Conservation (phyloP, 2,888 invertebrate genomes). For the Amblyjoppa fuscipennis region DNA sequence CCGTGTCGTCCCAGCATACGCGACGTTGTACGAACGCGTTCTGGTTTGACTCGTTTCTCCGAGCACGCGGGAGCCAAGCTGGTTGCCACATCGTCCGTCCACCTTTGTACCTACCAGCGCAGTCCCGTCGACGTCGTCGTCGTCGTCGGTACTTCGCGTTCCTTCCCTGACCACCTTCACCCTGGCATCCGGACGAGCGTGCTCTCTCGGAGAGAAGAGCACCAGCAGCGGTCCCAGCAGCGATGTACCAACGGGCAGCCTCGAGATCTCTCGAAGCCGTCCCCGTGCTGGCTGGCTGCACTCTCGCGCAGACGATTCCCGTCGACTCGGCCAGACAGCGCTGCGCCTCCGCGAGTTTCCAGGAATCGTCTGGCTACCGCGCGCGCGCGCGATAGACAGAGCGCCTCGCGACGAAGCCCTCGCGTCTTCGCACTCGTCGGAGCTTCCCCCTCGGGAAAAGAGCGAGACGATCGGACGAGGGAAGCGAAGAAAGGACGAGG, state of each 20-base stretch:
- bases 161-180: constrained; percentile 66
- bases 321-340: constrained; percentile 80
- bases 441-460: constrained; percentile 71
- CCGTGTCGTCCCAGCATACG: constrained; percentile 69
- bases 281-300: constrained; percentile 62
- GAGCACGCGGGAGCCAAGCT: constrained; percentile 59
- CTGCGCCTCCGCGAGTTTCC: constrained; percentile 81
- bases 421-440: constrained; percentile 43
- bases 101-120: constrained; percentile 48
- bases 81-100: constrained; percentile 55
- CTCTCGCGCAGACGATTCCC: constrained; percentile 70
- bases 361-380: constrained; percentile 71
- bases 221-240: constrained; percentile 34
- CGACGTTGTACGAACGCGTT: constrained; percentile 70
- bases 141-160: constrained; percentile 65
- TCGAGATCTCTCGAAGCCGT: constrained; percentile 51
- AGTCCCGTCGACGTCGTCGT: constrained; percentile 44
- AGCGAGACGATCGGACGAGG: constrained; percentile 61
- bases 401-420: constrained; percentile 31
- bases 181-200: constrained; percentile 63
- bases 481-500: constrained; percentile 64
- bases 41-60: constrained; percentile 80
- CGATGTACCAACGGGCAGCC: constrained; percentile 36
- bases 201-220: constrained; percentile 42
- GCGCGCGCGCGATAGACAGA: background rate